Conservation (phyloP, 2,797 vertebrate species). For the Buphagus erythrorhynchus region DNA sequence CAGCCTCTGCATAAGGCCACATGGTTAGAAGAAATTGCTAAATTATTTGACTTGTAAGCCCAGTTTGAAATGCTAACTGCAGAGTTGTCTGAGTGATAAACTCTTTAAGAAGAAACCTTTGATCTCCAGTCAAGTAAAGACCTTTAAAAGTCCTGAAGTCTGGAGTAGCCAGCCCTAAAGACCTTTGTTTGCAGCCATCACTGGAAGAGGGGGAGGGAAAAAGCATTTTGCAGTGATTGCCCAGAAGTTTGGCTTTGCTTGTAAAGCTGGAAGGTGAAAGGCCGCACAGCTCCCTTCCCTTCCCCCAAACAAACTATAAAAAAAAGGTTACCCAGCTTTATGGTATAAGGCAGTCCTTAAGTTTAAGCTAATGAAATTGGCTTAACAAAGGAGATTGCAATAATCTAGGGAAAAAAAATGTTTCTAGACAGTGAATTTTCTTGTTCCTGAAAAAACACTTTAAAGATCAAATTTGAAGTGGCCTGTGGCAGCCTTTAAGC, state of each 20-base stretch:
- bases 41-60: constrained; percentile 68
- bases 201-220: constrained; percentile 52
- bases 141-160: constrained; percentile 56
- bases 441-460: not conserved
- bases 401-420: not conserved
- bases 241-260: constrained; percentile 52
- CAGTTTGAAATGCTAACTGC: constrained; percentile 71
- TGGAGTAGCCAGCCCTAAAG: constrained; percentile 44
- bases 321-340: not conserved
- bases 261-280: constrained; percentile 68
- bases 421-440: not conserved
- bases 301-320: not conserved
- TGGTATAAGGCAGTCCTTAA: constrained; percentile 13
- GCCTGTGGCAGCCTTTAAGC: not conserved
- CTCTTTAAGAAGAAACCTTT: constrained; percentile 67
- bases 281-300: not conserved
- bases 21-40: constrained; percentile 65
- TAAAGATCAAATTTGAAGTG: not conserved
- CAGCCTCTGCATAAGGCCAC: constrained; percentile 37
- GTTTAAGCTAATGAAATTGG: not conserved
- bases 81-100: constrained; percentile 69
- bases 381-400: not conserved
- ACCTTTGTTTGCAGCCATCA: constrained; percentile 56
- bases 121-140: constrained; percentile 67
- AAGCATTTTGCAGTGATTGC: constrained; percentile 60